Percentiles rank a stretch among this genome's conserved stretches.
Conservation (phyloP, 2,797 vertebrate genomes). For the Hybognathus amarus region DNA sequence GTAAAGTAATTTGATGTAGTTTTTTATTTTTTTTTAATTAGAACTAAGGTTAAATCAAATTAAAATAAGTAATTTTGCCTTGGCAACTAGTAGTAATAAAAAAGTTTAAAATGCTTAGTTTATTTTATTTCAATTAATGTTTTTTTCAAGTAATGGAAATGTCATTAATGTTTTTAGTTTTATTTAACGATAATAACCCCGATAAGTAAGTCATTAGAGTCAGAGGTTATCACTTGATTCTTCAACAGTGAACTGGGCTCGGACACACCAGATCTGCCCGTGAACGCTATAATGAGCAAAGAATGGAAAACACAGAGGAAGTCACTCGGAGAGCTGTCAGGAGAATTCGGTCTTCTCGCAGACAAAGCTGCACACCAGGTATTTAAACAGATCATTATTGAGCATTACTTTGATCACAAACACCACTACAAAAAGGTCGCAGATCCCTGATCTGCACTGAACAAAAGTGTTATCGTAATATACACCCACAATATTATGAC, state of each 20-base stretch:
- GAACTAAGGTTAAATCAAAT: background rate
- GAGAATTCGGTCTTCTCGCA: conserved; percentile 82
- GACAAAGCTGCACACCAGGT: conserved; percentile 86
- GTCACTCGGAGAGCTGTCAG: conserved; percentile 82
- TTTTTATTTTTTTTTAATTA: background rate
- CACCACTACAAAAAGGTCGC: background rate
- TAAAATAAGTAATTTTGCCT: background rate
- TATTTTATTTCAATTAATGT: background rate
- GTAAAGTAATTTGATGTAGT: background rate
- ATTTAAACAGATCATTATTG: conserved; percentile 7
- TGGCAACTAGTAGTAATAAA: background rate
- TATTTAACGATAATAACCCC: background rate
- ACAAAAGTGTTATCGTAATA: background rate
- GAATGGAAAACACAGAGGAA: conserved; percentile 82
- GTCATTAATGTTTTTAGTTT: background rate
- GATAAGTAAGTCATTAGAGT: background rate
- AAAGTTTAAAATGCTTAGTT: background rate
- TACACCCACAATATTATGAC: background rate
- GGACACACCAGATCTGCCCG: conserved; percentile 37
- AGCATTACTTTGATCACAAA: background rate
- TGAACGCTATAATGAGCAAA: conserved; percentile 34
- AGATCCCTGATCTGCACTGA: background rate
- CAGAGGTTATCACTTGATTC: background rate
- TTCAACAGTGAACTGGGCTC: conserved; percentile 79
- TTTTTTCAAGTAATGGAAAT: background rate